These are phyloP conservation scores for Cephalotes varians DNA, from an alignment of 2,888 invertebrate genomes.

Conservation along the genomic window DNA sequence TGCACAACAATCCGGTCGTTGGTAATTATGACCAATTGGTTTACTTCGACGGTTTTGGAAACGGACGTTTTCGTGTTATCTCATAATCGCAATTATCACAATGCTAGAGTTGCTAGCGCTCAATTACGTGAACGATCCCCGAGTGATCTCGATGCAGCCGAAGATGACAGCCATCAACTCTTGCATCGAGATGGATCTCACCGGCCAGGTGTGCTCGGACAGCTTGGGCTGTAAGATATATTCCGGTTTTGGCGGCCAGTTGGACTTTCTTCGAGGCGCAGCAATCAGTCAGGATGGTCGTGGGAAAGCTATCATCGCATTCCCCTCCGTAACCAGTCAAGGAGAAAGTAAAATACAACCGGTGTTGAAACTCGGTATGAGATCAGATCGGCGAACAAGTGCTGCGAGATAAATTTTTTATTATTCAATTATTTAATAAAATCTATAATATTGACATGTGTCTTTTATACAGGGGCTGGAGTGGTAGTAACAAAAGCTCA, in stretches of 20 bases:
- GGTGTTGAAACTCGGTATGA: conserved; percentile 91
- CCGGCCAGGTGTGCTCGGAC: conserved; percentile 89
- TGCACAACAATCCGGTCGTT: conserved; percentile 89
- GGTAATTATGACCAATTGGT: conserved; percentile 81
- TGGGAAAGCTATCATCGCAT: conserved; percentile 97
- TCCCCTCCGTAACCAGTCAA: conserved; percentile 92
- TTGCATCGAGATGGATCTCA: conserved; percentile 89
- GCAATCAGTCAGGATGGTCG: conserved; percentile 93
- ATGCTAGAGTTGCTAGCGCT: conserved; percentile 87
- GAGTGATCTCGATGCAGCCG: conserved; percentile 88
- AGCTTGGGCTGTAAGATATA: conserved; percentile 89
- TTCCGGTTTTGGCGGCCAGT: conserved; percentile 96
- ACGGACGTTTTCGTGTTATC: background rate
- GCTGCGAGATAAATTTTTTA: background rate
- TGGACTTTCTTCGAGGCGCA: conserved; percentile 97
- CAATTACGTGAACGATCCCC: conserved; percentile 87
- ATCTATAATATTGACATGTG: background rate
- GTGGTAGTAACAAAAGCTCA: conserved; percentile 97
- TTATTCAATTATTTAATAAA: conserved; percentile 38
- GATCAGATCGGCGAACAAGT: background rate
- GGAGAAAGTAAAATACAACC: conserved; percentile 95
- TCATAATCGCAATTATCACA: background rate
- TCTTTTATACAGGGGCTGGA: conserved; percentile 91
- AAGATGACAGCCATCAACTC: conserved; percentile 90
- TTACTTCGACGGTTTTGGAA: background rate